phyloP scores from a whole-genome alignment of 2,888 invertebrate genomes.

The Ormyrus labotus region DNA sequence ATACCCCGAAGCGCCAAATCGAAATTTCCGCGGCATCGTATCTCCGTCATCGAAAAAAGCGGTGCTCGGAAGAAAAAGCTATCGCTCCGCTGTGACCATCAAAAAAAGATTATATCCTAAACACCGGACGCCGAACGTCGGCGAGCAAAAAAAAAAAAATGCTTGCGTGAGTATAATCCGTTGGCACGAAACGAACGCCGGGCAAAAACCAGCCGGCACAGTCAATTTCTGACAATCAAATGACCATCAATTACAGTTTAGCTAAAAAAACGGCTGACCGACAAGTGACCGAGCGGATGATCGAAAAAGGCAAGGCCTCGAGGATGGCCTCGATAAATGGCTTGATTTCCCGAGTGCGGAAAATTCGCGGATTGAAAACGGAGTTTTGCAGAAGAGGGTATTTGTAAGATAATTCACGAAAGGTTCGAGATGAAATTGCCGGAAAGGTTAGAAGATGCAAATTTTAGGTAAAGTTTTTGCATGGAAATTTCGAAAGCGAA shows the following conservation, averaged over 20 bases:
- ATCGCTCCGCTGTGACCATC: not conserved
- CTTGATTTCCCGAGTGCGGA: too few relatives aligned
- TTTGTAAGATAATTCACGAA: not conserved
- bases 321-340: too few relatives aligned
- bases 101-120: slow-evolving; percentile 24
- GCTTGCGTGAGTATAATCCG: not conserved
- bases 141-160: not conserved
- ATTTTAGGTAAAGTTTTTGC: too few relatives aligned
- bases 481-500: too few relatives aligned
- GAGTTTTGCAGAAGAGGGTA: too few relatives aligned
- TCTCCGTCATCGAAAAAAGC: too few relatives aligned
- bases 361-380: too few relatives aligned
- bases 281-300: slow-evolving; percentile 15
- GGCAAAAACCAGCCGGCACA: not conserved
- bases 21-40: too few relatives aligned
- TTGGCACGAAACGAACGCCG: not conserved
- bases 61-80: too few relatives aligned
- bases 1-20: too few relatives aligned
- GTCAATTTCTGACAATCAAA: slow-evolving; percentile 49
- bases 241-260: slow-evolving; percentile 50
- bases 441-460: not conserved
- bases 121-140: not conserved
- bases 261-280: not conserved
- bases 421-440: not conserved
- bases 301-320: slow-evolving; percentile 8